Percentiles rank a stretch among this genome's conserved stretches.
phyloP scores from a whole-genome alignment of 2,797 vertebrate species.

The Enteromius radiatus region DNA sequence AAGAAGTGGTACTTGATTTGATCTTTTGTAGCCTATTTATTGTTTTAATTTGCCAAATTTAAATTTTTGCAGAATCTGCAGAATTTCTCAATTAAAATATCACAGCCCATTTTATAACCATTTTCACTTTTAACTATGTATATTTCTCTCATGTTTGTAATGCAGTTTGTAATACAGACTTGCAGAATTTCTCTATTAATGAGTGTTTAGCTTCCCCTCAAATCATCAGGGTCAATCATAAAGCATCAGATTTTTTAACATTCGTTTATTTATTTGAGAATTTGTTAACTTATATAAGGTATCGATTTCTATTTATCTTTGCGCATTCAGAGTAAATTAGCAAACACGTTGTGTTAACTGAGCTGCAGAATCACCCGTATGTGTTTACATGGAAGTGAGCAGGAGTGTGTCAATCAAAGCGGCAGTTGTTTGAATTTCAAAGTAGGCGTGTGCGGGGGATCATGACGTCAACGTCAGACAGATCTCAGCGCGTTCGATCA shows the following conservation, averaged over 20 bases:
- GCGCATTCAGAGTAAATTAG: not conserved
- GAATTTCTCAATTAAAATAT: not conserved
- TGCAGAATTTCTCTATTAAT: not conserved
- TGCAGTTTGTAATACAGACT: not conserved
- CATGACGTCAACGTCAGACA: constrained; percentile 41
- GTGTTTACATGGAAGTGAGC: constrained; percentile 10
- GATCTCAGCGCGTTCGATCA: constrained; percentile 24
- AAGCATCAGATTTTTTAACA: too few relatives aligned
- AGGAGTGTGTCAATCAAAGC: constrained; percentile 26
- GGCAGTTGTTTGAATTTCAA: constrained; percentile 1
- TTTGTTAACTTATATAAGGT: not conserved
- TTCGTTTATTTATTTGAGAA: not conserved
- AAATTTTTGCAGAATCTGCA: too few relatives aligned
- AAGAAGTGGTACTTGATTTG: not conserved
- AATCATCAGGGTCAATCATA: not conserved
- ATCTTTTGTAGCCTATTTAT: not conserved
- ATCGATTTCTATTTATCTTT: not conserved
- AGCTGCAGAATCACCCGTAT: not conserved
- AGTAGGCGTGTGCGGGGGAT: constrained; percentile 41
- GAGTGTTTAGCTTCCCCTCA: not conserved
- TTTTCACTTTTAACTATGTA: not conserved
- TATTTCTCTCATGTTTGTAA: not conserved
- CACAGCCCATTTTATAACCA: not conserved
- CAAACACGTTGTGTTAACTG: not conserved
- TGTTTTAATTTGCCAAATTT: not conserved